phyloP scores from a whole-genome alignment of 2,888 invertebrate species.

The Charanyca ferruginea region DNA sequence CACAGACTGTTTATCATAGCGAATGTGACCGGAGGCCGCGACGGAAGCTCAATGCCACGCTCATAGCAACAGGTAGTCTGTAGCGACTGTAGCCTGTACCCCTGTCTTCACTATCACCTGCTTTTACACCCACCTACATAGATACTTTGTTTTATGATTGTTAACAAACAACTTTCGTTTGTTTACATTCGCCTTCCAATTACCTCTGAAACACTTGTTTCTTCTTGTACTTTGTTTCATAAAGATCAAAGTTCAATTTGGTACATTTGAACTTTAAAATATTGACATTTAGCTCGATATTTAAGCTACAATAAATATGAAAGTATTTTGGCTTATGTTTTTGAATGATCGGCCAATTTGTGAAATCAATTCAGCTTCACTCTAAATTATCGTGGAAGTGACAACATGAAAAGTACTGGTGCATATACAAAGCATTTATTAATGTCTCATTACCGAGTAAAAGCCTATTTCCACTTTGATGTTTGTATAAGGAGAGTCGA shows the following conservation, averaged over 20 bases:
- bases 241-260: conserved; percentile 25
- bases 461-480: conserved; percentile 53
- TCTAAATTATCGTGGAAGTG: conserved; percentile 35
- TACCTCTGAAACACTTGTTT: conserved; percentile 16
- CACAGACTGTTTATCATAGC: conserved; percentile 64
- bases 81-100: conserved; percentile 14
- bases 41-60: conserved; percentile 56
- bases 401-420: conserved; percentile 16
- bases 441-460: conserved; percentile 47
- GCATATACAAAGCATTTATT: conserved; percentile 28
- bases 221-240: conserved; percentile 12
- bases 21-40: conserved; percentile 55
- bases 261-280: conserved; percentile 16
- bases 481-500: conserved; percentile 37
- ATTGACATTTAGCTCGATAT: conserved; percentile 15
- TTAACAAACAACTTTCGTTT: conserved; percentile 33
- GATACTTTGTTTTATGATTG: conserved; percentile 13
- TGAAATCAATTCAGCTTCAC: conserved; percentile 18
- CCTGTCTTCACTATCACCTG: conserved; percentile 47
- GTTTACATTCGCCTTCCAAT: conserved; percentile 28
- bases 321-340: background rate
- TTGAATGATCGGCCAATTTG: conserved; percentile 29
- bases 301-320: background rate
- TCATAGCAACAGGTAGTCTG: conserved; percentile 62
- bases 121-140: conserved; percentile 6